Evolutionary conservation across 2,797 vertebrate genomes (phyloP).

Genomic region (Merluccius polli): DNA sequence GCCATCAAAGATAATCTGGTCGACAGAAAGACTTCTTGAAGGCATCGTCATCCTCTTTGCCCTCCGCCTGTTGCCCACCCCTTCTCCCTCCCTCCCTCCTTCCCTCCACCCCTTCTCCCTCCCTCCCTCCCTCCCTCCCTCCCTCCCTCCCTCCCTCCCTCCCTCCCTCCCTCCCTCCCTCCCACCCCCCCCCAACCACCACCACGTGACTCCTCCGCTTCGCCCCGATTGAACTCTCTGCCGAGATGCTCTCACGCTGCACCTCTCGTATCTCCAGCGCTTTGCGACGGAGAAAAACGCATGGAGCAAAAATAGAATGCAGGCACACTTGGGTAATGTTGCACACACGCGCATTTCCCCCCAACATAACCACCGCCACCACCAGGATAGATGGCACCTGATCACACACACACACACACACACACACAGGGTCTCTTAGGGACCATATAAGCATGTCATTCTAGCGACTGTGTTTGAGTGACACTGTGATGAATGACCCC

Average conservation of each 20-base stretch:
- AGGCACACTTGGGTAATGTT: constrained; percentile 12
- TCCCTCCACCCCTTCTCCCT: background rate
- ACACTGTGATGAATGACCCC: constrained; percentile 60
- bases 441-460: constrained; percentile 39
- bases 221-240: background rate
- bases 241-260: background rate
- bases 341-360: too few relatives aligned
- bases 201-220: background rate
- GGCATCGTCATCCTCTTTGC: background rate
- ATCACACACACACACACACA: background rate
- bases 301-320: background rate
- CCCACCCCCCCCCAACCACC: background rate
- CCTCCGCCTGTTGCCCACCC: background rate
- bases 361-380: too few relatives aligned
- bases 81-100: background rate
- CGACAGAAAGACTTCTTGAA: background rate
- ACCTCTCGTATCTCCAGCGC: background rate
- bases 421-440: background rate
- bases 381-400: too few relatives aligned
- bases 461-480: constrained; percentile 51
- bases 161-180: background rate
- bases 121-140: background rate
- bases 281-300: background rate
- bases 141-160: too few relatives aligned
- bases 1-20: background rate